These are phyloP conservation scores for Oreochromis mossambicus DNA, from an alignment of 2,797 vertebrate species.

Conservation along the genomic window DNA sequence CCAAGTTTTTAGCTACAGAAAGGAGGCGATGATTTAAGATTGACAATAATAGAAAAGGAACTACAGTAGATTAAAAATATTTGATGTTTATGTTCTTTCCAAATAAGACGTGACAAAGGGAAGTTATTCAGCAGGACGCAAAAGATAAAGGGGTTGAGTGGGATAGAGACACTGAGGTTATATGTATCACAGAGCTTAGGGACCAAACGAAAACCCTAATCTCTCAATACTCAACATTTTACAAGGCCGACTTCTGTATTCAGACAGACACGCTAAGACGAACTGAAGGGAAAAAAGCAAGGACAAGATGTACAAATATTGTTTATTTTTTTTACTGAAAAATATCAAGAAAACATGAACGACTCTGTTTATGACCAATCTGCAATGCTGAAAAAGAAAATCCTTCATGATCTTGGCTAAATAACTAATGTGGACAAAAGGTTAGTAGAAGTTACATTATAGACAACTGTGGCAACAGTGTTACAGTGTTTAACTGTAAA, in stretches of 20 bases:
- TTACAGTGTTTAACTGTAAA: background rate
- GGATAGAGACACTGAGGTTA: background rate
- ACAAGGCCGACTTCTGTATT: background rate
- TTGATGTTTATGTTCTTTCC: conserved; percentile 17
- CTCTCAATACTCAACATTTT: background rate
- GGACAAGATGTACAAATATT: background rate
- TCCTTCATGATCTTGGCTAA: background rate
- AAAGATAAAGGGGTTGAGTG: background rate
- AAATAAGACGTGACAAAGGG: background rate
- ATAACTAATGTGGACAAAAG: background rate
- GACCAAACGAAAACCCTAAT: background rate
- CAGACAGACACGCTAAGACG: background rate
- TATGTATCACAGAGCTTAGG: background rate
- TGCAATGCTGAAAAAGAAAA: background rate
- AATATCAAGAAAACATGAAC: background rate
- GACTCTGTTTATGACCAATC: background rate
- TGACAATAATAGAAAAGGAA: conserved; percentile 17
- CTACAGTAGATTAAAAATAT: background rate
- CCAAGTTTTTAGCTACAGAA: conserved; percentile 25
- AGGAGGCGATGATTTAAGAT: background rate
- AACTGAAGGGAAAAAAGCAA: background rate
- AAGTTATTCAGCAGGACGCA: background rate
- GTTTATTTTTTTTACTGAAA: background rate
- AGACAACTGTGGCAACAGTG: background rate
- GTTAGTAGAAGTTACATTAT: background rate